A percentile compares a stretch with the other conserved stretches of the same genome.
Conservation (phyloP, 2,797 vertebrate genomes). For the Phrynocephalus vlangalii region DNA sequence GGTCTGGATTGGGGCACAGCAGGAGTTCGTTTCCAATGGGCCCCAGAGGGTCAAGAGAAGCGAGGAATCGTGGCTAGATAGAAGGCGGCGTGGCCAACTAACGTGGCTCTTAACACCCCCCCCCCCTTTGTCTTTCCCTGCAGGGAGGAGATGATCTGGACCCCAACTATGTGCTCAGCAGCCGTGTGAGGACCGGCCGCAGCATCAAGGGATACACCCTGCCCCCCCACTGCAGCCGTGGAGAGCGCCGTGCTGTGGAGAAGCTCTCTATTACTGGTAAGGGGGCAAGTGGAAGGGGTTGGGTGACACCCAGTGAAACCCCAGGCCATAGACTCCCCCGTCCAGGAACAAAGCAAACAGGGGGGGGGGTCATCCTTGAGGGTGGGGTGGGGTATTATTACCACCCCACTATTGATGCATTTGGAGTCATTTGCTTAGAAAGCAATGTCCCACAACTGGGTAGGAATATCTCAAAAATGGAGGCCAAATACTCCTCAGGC, state of each 20-base stretch:
- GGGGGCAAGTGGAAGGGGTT: not conserved
- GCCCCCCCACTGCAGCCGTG: slow-evolving; percentile 87
- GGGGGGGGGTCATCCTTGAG: too few species aligned
- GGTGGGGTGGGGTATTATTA: not conserved
- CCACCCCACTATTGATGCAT: not conserved
- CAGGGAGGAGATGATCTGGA: slow-evolving; percentile 86
- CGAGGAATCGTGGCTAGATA: too few species aligned
- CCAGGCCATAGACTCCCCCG: not conserved
- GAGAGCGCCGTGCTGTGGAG: slow-evolving; percentile 89
- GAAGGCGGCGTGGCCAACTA: too few species aligned
- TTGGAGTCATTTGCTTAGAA: not conserved
- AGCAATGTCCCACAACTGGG: not conserved
- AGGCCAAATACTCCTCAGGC: too few species aligned
- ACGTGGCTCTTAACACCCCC: not conserved
- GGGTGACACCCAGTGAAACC: not conserved
- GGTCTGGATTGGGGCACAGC: not conserved
- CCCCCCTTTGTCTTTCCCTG: not conserved
- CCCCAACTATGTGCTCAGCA: slow-evolving; percentile 85
- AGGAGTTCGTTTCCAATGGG: not conserved
- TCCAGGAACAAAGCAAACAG: too few species aligned
- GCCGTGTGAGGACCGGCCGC: slow-evolving; percentile 85
- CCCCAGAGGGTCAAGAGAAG: too few species aligned
- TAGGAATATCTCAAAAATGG: not conserved
- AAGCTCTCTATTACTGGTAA: slow-evolving; percentile 88
- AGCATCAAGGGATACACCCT: slow-evolving; percentile 87